phyloP scores from a whole-genome alignment of 2,113 vertebrate genomes.

The Scomber colias region DNA sequence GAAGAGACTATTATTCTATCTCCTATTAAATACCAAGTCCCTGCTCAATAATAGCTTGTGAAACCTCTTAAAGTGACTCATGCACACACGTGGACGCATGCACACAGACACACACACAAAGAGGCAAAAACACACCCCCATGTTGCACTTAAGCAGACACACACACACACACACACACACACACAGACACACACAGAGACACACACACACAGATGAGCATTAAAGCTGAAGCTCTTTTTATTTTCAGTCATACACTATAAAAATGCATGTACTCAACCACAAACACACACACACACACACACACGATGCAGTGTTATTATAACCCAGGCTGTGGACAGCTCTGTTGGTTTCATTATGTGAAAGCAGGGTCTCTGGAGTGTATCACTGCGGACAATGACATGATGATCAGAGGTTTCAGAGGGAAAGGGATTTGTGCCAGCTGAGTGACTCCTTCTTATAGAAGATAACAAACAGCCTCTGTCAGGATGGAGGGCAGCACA shows the following conservation, averaged over 20 bases:
- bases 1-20: slow-evolving; percentile 71
- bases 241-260: slow-evolving; percentile 56
- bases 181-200: slow-evolving; percentile 16
- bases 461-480: slow-evolving; percentile 69
- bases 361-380: slow-evolving; percentile 75
- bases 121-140: slow-evolving; percentile 29
- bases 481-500: slow-evolving; percentile 37
- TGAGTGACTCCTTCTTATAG: slow-evolving; percentile 68
- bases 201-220: slow-evolving; percentile 24
- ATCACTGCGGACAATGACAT: slow-evolving; percentile 76
- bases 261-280: slow-evolving; percentile 33
- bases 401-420: slow-evolving; percentile 81
- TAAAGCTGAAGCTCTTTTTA: slow-evolving; percentile 50
- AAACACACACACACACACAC: slow-evolving; percentile 42
- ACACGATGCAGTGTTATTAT: slow-evolving; percentile 60
- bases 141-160: slow-evolving; percentile 28
- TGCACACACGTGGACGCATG: slow-evolving; percentile 26
- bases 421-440: slow-evolving; percentile 72
- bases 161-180: background rate
- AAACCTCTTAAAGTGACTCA: slow-evolving; percentile 73
- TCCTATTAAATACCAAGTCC: slow-evolving; percentile 68
- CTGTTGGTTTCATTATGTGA: slow-evolving; percentile 68
- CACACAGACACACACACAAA: background rate
- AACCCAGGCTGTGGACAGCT: slow-evolving; percentile 64
- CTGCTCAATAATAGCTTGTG: slow-evolving; percentile 65